These are phyloP conservation scores for Morelia viridis DNA, from an alignment of 2,797 vertebrate genomes.

Conservation along the genomic window DNA sequence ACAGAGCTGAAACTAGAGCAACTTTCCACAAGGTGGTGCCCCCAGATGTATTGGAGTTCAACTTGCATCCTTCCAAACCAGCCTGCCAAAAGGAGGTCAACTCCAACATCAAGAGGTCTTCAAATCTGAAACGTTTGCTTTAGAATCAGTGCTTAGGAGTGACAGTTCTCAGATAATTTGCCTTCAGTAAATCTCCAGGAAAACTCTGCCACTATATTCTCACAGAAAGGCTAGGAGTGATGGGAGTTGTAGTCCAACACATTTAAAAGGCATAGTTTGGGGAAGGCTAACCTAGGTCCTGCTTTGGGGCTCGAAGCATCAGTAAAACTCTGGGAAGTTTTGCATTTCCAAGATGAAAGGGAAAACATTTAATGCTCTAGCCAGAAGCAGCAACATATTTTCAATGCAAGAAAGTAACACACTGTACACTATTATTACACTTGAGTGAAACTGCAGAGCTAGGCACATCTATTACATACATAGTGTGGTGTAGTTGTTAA, in stretches of 20 bases:
- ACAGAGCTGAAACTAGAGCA: neutral
- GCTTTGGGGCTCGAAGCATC: no score
- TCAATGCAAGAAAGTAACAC: neutral
- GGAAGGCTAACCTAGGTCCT: neutral
- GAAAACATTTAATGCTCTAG: no score
- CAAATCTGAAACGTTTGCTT: neutral
- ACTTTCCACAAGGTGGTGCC: neutral
- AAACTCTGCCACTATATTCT: neutral
- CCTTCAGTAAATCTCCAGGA: neutral
- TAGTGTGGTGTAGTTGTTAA: neutral
- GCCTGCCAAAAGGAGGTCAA: neutral
- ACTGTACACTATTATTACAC: neutral
- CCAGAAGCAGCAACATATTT: no score
- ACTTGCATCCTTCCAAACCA: neutral
- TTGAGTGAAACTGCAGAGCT: neutral
- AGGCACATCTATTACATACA: neutral
- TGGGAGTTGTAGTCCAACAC: neutral
- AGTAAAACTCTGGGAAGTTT: neutral
- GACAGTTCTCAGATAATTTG: neutral
- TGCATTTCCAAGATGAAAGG: neutral
- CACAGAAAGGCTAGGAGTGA: neutral
- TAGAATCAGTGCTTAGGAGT: neutral
- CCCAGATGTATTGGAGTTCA: neutral
- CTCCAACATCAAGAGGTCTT: neutral
- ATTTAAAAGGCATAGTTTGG: neutral